These are phyloP conservation scores for Brienomyrus longianalis DNA, from an alignment of 2,113 vertebrate species.

Conservation along the genomic window DNA sequence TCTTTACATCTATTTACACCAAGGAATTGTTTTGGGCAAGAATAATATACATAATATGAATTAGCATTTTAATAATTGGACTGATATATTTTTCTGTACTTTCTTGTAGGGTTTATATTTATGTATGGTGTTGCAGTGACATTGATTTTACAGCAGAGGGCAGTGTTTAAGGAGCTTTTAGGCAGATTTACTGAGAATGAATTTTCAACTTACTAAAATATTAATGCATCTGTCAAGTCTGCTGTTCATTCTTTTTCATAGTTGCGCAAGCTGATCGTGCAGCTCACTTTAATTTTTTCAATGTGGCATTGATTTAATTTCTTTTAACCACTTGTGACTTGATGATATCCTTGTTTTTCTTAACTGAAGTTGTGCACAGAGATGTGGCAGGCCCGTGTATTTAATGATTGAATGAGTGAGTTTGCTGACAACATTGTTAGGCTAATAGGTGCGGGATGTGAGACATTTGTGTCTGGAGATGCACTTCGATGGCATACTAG, in stretches of 20 bases:
- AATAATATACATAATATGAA: neutral
- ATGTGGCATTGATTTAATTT: neutral
- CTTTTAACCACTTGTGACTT: neutral
- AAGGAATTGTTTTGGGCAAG: neutral
- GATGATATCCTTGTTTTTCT: neutral
- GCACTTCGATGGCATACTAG: neutral
- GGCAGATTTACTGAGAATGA: neutral
- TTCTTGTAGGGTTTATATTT: neutral
- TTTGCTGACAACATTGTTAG: neutral
- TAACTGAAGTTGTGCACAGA: neutral
- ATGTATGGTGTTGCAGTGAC: neutral
- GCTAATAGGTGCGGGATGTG: neutral
- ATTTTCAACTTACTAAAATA: neutral
- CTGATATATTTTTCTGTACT: neutral
- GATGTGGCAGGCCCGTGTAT: neutral
- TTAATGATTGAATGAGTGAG: neutral
- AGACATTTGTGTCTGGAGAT: neutral
- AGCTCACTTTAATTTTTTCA: neutral
- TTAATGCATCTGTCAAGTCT: neutral
- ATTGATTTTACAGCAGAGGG: neutral
- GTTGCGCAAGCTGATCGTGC: neutral
- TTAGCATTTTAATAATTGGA: neutral
- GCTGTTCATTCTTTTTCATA: neutral
- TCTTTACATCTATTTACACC: neutral
- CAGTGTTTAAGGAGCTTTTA: neutral